These are phyloP conservation scores for Nephrotoma appendiculata DNA, from an alignment of 2,888 invertebrate species.

Conservation along the genomic window DNA sequence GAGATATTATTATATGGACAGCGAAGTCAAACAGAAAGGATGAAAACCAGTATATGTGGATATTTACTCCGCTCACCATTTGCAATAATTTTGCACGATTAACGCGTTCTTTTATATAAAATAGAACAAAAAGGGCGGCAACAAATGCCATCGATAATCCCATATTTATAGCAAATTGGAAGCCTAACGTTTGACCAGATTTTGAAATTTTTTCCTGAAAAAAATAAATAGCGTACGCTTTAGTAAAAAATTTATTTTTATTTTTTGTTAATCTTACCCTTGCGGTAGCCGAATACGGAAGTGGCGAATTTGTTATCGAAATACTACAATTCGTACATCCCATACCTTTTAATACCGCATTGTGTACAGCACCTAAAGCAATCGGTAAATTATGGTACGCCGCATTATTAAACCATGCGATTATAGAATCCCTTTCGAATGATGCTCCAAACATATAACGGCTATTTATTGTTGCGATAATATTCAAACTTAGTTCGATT, in stretches of 20 bases:
- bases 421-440: slow-evolving; percentile 30
- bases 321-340: slow-evolving; percentile 11
- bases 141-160: slow-evolving; percentile 59
- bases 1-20: slow-evolving; percentile 45
- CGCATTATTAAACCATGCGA: slow-evolving; percentile 65
- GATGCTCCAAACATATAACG: slow-evolving; percentile 43
- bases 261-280: slow-evolving; percentile 21
- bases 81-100: slow-evolving; percentile 61
- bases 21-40: slow-evolving; percentile 40
- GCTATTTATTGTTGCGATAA: slow-evolving; percentile 27
- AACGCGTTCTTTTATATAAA: slow-evolving; percentile 50
- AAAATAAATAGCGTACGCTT: neutral
- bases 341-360: slow-evolving; percentile 38
- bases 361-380: slow-evolving; percentile 46
- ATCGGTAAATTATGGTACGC: slow-evolving; percentile 59
- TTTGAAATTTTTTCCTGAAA: neutral
- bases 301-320: slow-evolving; percentile 44
- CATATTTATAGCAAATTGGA: slow-evolving; percentile 47
- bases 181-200: slow-evolving; percentile 31
- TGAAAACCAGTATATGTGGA: slow-evolving; percentile 54
- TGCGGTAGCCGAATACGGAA: slow-evolving; percentile 45
- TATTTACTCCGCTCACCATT: slow-evolving; percentile 58
- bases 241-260: neutral
- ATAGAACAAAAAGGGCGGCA: slow-evolving; percentile 43
- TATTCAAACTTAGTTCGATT: neutral